phyloP scores from a whole-genome alignment of 2,888 invertebrate species.

The Deroplatys truncata region DNA sequence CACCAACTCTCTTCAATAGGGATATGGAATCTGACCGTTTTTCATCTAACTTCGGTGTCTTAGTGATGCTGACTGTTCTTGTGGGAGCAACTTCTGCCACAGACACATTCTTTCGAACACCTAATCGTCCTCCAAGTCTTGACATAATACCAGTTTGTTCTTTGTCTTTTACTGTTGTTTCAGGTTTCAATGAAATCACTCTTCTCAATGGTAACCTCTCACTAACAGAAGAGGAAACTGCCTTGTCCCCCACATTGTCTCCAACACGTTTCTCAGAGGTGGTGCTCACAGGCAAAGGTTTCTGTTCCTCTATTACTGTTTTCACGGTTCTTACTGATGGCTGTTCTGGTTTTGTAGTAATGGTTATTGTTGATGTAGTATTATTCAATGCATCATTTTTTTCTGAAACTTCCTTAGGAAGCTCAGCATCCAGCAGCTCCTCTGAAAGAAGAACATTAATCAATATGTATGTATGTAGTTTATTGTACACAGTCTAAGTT shows the following conservation, averaged over 20 bases:
- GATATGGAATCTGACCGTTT: background rate
- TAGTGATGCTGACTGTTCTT: background rate
- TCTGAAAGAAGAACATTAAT: conserved; percentile 13
- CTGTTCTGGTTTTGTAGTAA: background rate
- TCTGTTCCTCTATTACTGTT: background rate
- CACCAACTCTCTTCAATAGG: background rate
- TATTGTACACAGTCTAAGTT: too few relatives aligned
- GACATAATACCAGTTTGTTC: background rate
- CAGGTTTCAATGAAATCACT: background rate
- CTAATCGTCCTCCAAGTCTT: background rate
- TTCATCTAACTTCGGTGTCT: background rate
- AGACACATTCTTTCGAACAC: background rate
- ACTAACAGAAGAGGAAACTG: background rate
- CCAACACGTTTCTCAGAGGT: background rate
- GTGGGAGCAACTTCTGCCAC: conserved; percentile 1
- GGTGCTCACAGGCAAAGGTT: background rate
- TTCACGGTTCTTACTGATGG: background rate
- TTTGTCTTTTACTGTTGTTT: background rate
- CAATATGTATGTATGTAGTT: too few relatives aligned
- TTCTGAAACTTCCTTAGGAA: conserved; percentile 14
- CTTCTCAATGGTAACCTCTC: background rate
- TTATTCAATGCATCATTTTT: background rate
- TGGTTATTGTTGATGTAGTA: background rate
- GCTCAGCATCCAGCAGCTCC: conserved; percentile 25
- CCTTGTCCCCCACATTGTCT: background rate